These are phyloP conservation scores for Sebastes matsubarae DNA, from an alignment of 2,797 vertebrate species.

Conservation along the genomic window DNA sequence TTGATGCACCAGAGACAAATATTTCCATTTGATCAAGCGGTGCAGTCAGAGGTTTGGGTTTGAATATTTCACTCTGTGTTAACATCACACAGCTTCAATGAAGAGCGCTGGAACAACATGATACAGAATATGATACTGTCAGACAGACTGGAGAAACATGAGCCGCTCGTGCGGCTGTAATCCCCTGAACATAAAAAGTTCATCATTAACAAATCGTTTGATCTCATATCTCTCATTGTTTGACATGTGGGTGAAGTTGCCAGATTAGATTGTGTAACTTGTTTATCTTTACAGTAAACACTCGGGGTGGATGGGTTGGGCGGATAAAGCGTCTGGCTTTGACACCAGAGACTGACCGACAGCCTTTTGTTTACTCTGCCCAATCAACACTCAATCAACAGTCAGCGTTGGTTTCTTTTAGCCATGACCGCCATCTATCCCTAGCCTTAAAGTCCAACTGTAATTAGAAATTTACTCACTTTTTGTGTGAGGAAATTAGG, in stretches of 20 bases:
- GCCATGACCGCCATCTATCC: neutral
- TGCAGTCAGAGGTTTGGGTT: neutral
- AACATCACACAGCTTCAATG: neutral
- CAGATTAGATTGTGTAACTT: neutral
- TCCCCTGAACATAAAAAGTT: neutral
- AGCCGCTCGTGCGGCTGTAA: neutral
- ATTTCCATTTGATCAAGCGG: neutral
- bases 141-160: neutral
- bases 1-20: neutral
- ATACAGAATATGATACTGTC: neutral
- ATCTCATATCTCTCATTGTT: neutral
- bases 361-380: neutral
- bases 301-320: too few relatives aligned
- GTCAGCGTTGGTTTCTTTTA: neutral
- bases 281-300: neutral
- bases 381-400: neutral
- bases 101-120: neutral
- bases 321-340: neutral
- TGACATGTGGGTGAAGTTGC: neutral
- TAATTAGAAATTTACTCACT: accelerated
- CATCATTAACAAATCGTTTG: neutral
- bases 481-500: neutral
- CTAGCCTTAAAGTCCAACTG: neutral
- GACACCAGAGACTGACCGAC: neutral
- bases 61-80: neutral